These are phyloP conservation scores for Butastur rufipennis DNA, from an alignment of 2,113 vertebrate species.

Conservation along the genomic window DNA sequence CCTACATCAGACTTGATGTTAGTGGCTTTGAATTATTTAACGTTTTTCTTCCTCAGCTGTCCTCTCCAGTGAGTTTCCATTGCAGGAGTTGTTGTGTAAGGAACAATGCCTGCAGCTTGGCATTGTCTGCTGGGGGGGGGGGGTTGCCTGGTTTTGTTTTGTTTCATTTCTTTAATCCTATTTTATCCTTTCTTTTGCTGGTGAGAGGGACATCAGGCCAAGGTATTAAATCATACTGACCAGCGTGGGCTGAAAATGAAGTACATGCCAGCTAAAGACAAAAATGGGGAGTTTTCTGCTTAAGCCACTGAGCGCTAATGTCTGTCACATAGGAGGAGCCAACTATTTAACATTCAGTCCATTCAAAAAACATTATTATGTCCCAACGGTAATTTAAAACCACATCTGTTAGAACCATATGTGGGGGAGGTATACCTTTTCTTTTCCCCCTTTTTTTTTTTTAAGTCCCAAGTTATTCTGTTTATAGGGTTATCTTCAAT, in stretches of 20 bases:
- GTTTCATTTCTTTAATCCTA: neutral
- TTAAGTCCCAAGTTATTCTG: neutral
- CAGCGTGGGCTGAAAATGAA: neutral
- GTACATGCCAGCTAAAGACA: neutral
- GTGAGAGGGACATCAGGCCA: neutral
- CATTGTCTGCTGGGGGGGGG: neutral
- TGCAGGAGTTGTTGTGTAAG: constrained; percentile 25
- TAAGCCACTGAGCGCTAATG: neutral
- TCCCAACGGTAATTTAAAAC: constrained; percentile 52
- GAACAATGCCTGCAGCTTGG: constrained; percentile 43
- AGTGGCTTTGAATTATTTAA: constrained; percentile 80
- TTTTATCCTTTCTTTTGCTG: constrained; percentile 10
- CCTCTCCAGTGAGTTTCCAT: constrained; percentile 65
- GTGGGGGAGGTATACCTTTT: neutral
- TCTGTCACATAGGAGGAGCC: constrained; percentile 49
- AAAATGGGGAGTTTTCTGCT: neutral
- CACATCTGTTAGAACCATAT: constrained; percentile 48
- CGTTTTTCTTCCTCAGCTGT: constrained; percentile 70
- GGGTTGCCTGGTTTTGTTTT: neutral
- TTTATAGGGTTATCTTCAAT: neutral
- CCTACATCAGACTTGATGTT: constrained; percentile 73
- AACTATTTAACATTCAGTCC: constrained; percentile 42
- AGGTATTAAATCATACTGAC: constrained; percentile 40
- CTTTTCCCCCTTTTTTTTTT: neutral
- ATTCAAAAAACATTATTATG: constrained; percentile 50